These are phyloP conservation scores for Atherix ibis DNA, from an alignment of 2,888 invertebrate genomes.

Conservation along the genomic window DNA sequence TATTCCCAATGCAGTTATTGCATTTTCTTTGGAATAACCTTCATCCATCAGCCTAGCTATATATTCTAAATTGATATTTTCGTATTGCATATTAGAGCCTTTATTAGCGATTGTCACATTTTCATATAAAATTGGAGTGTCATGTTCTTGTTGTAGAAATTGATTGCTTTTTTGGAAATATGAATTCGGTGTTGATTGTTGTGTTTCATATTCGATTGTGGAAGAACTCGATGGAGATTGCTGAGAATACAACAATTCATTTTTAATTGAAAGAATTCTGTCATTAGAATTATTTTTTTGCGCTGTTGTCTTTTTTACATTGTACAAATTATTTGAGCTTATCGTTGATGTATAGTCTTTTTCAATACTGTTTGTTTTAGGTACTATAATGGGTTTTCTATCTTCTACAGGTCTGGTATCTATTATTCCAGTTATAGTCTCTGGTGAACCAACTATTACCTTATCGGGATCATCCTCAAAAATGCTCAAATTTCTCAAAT, in stretches of 20 bases:
- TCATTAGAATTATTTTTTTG: slow-evolving; percentile 8
- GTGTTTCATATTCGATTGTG: slow-evolving; percentile 1
- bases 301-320: slow-evolving; percentile 11
- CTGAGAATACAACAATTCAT: slow-evolving; percentile 11
- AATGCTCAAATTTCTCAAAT: slow-evolving; percentile 17
- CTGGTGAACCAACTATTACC: slow-evolving; percentile 52
- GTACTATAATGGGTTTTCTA: slow-evolving; percentile 19
- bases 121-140: slow-evolving; percentile 28
- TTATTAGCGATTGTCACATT: slow-evolving; percentile 34
- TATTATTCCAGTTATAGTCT: slow-evolving; percentile 55
- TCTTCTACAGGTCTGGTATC: slow-evolving; percentile 39
- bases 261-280: neutral
- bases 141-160: slow-evolving; percentile 3
- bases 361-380: slow-evolving; percentile 8
- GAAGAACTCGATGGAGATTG: slow-evolving; percentile 12
- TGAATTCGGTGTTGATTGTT: slow-evolving; percentile 5
- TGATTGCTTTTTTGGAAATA: slow-evolving; percentile 1
- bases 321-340: slow-evolving; percentile 13
- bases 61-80: slow-evolving; percentile 82
- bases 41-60: slow-evolving; percentile 76
- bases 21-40: slow-evolving; percentile 81
- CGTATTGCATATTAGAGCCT: slow-evolving; percentile 50
- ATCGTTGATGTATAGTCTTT: slow-evolving; percentile 6
- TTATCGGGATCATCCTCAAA: slow-evolving; percentile 16
- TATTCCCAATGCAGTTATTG: slow-evolving; percentile 80